A percentile compares a stretch with the other conserved stretches of the same genome.
These are phyloP conservation scores for Aphelenchoides avenae DNA, from an alignment of 1,140 invertebrate species.

Conservation along the genomic window DNA sequence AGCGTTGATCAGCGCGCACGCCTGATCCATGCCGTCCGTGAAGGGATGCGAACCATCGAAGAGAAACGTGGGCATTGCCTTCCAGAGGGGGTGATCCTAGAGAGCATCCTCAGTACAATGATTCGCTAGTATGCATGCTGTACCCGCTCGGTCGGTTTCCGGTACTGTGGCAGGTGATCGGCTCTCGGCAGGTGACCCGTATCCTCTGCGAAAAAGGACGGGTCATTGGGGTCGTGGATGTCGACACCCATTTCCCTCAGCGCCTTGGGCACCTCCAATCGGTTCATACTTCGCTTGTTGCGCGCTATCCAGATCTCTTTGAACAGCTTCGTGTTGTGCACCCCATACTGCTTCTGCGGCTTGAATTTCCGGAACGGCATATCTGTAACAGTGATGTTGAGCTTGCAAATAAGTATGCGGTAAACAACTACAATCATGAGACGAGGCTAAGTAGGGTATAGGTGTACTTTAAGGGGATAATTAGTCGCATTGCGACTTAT, in stretches of 20 bases:
- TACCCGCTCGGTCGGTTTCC: conserved; percentile 18
- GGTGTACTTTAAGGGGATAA: no score
- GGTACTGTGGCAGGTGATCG: conserved; percentile 19
- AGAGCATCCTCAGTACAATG: conserved; percentile 25
- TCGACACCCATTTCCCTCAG: conserved; percentile 31
- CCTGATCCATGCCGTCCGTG: conserved; percentile 49
- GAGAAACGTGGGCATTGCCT: conserved; percentile 22
- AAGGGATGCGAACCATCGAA: conserved; percentile 39
- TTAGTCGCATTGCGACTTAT: no score
- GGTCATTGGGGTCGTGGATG: conserved; percentile 33
- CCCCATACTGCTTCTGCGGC: conserved; percentile 15
- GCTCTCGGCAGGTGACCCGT: conserved; percentile 1
- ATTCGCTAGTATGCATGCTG: conserved; percentile 13
- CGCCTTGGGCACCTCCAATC: conserved; percentile 34
- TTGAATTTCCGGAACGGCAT: conserved; percentile 21
- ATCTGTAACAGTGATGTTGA: no score
- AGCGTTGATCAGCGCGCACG: conserved; percentile 43
- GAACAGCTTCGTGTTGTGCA: conserved; percentile 44
- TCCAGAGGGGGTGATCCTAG: conserved; percentile 48
- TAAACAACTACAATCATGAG: no score
- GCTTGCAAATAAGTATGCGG: no score
- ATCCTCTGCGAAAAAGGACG: conserved; percentile 34
- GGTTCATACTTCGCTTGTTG: conserved; percentile 27
- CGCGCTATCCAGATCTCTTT: conserved; percentile 28
- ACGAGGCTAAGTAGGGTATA: no score